phyloP scores from a whole-genome alignment of 1,140 invertebrate genomes.

The Cotesia vestalis region DNA sequence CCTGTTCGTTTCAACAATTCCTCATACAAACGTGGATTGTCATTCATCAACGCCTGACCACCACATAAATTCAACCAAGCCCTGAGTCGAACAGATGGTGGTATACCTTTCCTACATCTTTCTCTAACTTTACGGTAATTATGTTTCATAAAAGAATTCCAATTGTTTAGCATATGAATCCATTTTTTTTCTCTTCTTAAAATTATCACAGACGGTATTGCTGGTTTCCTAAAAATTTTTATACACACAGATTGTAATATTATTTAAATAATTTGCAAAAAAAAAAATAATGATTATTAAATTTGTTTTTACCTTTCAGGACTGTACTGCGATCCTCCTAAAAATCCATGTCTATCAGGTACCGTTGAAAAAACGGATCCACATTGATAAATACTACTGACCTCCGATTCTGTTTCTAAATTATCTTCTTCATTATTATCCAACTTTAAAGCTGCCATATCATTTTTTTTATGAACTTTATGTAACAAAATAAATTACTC shows the following conservation, averaged over 20 bases:
- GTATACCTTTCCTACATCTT: slow-evolving; percentile 80
- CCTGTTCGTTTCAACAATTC: slow-evolving; percentile 78
- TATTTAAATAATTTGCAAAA: too few relatives aligned
- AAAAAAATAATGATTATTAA: slow-evolving; percentile 9
- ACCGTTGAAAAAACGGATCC: slow-evolving; percentile 76
- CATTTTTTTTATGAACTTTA: slow-evolving; percentile 45
- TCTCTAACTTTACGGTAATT: slow-evolving; percentile 90
- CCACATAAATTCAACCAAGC: slow-evolving; percentile 96
- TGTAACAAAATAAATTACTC: too few relatives aligned
- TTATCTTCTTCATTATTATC: slow-evolving; percentile 53
- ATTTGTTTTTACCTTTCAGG: slow-evolving; percentile 78
- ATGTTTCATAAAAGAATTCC: slow-evolving; percentile 92
- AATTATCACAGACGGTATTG: slow-evolving; percentile 82
- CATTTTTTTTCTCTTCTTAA: slow-evolving; percentile 93
- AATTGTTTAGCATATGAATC: slow-evolving; percentile 93
- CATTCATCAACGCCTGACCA: slow-evolving; percentile 79
- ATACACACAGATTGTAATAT: not conserved
- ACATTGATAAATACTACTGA: slow-evolving; percentile 63
- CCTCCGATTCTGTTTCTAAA: slow-evolving; percentile 59
- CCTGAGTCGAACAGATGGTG: slow-evolving; percentile 84
- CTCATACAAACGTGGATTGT: slow-evolving; percentile 77
- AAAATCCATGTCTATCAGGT: slow-evolving; percentile 90
- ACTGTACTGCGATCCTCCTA: slow-evolving; percentile 88
- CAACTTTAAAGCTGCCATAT: slow-evolving; percentile 56
- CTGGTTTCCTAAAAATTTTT: slow-evolving; percentile 69